Base-by-base conservation (phyloP, 2,113 vertebrate species). In the Emydura subglobosa region DNA sequence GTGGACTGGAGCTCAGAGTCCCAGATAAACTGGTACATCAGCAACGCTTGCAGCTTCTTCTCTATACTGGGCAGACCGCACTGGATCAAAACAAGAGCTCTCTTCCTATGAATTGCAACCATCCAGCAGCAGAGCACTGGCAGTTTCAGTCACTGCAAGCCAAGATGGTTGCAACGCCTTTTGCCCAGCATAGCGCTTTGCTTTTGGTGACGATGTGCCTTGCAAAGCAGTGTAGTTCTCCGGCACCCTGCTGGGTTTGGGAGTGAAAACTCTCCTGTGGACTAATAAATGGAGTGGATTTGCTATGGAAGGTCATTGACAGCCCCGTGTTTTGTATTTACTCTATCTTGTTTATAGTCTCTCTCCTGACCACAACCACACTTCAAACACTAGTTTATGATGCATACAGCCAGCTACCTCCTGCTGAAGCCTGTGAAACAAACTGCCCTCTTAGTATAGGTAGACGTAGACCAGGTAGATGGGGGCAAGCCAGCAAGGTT, bases 321-420 rank as follows among this genome's bases (percentile, higher is more conserved):
- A 39, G 39, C 39, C 39, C 39, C 39, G 39, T 39, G 39, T 39
- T 39, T 39, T 39, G 39, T 39, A 39, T 39, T 39, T 39, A 39
- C 39, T 39, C 39, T 39, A 39, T 39, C 39, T 39, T 39, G 39
- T 89, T 91, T 90, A 88, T 91, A 89, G 90, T 79, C 96, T 79
- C 91, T 88, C 42, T 42, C 88, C 93, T 95, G 82, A 79, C 91
- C 87, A 24, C 21, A 91, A 92, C 93, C 96, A 89, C 96, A 94
- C 12, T 88, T 44, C 2, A 93, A 97, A 96, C 89, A 90, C 1
- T 1, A 9, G 49, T 94, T 96, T 92, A 84, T 80, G 93, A 82
- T 90, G 94, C 92, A 94, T 89, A 93, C 59, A 90, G 92, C 31
- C 92, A 88, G 79, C 25, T 79, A 54, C 24, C 86, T 94, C 65